phyloP scores from a whole-genome alignment of 2,888 invertebrate genomes.

The Scaptomyza flava region DNA sequence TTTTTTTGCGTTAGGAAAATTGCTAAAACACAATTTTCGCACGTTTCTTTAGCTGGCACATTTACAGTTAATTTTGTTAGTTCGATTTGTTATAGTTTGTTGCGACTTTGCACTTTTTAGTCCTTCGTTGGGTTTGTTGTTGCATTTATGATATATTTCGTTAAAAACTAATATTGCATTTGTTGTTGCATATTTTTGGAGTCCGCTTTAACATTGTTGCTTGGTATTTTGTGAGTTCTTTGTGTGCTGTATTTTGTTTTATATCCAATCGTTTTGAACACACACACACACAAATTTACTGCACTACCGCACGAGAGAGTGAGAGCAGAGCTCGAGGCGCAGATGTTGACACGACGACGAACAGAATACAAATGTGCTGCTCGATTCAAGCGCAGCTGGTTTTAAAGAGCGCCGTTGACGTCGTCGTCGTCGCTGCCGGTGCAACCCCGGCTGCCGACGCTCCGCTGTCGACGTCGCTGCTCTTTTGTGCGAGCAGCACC shows the following conservation, averaged over 20 bases:
- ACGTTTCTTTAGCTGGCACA: slow-evolving; percentile 56
- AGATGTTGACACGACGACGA: slow-evolving; percentile 71
- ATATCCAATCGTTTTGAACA: slow-evolving; percentile 54
- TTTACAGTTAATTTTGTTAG: slow-evolving; percentile 52
- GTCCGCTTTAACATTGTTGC: slow-evolving; percentile 59
- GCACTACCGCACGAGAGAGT: slow-evolving; percentile 53
- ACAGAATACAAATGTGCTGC: slow-evolving; percentile 59
- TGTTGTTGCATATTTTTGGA: slow-evolving; percentile 53
- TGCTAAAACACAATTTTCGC: slow-evolving; percentile 80
- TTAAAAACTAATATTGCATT: slow-evolving; percentile 74
- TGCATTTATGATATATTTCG: slow-evolving; percentile 42
- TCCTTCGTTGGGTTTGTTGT: slow-evolving; percentile 47
- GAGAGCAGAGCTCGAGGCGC: slow-evolving; percentile 54
- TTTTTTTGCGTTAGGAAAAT: slow-evolving; percentile 58
- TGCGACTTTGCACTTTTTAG: slow-evolving; percentile 52
- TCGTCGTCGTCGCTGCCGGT: slow-evolving; percentile 24
- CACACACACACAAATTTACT: slow-evolving; percentile 50
- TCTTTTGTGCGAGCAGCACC: slow-evolving; percentile 59
- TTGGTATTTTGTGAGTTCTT: slow-evolving; percentile 39
- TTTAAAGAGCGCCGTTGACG: slow-evolving; percentile 56
- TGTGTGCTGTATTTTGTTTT: slow-evolving; percentile 46
- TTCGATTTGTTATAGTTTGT: slow-evolving; percentile 33
- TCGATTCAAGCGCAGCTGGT: slow-evolving; percentile 54
- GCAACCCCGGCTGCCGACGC: slow-evolving; percentile 57
- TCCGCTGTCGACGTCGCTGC: slow-evolving; percentile 49